A percentile compares a stretch with the other conserved stretches of the same genome.
phyloP scores from a whole-genome alignment of 2,797 vertebrate species.

The Chrysolophus pictus region DNA sequence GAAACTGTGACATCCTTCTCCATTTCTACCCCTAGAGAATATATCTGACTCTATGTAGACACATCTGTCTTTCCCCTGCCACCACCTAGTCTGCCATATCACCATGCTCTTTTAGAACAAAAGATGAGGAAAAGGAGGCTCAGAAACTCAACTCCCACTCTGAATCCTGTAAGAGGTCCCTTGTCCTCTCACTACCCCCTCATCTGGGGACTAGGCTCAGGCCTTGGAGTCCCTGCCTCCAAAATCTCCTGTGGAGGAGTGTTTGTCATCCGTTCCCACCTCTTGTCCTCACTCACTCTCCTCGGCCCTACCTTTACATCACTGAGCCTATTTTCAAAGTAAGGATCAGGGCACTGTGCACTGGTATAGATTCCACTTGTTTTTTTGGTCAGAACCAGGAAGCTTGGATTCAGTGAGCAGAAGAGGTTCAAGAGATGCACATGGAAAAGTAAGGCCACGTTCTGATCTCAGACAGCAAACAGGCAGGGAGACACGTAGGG shows the following conservation, averaged over 20 bases:
- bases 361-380: neutral
- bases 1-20: neutral
- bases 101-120: neutral
- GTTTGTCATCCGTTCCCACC: fast-evolving
- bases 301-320: neutral
- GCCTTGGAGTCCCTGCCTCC: neutral
- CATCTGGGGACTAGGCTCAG: neutral
- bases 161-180: neutral
- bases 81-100: neutral
- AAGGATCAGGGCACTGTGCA: fast-evolving
- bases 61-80: neutral
- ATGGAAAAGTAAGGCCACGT: fast-evolving
- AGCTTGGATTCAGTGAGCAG: neutral
- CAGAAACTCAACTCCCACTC: neutral
- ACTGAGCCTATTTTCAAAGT: neutral
- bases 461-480: neutral
- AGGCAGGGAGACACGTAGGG: neutral
- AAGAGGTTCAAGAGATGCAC: neutral
- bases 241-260: neutral
- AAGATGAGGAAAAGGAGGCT: neutral
- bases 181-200: neutral
- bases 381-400: neutral
- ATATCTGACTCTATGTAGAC: fast-evolving
- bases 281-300: neutral
- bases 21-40: neutral